A percentile compares a stretch with the other conserved stretches of the same genome.
These are phyloP conservation scores for Lasiurus cinereus DNA, from an alignment of 2,113 vertebrate genomes.

Conservation along the genomic window DNA sequence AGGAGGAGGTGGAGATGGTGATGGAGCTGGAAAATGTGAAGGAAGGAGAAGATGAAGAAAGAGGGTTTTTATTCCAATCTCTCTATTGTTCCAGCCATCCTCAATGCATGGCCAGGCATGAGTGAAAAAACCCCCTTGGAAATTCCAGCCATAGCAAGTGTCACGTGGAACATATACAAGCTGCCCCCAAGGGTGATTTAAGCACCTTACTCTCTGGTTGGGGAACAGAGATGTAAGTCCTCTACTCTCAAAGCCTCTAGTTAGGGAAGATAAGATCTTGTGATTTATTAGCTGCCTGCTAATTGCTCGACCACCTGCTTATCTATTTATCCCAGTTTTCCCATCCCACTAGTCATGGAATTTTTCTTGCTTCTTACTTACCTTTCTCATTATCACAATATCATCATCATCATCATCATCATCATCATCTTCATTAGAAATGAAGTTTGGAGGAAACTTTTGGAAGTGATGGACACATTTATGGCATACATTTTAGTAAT, in stretches of 20 bases:
- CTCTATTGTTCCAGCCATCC: not conserved
- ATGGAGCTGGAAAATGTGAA: too few relatives aligned
- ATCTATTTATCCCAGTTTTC: not conserved
- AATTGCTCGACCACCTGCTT: not conserved
- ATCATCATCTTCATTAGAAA: not conserved
- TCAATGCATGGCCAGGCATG: not conserved
- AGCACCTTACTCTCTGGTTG: not conserved
- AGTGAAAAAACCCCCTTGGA: not conserved
- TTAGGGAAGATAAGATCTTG: not conserved
- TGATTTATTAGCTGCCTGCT: not conserved
- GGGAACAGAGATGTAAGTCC: not conserved
- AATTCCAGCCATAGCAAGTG: not conserved
- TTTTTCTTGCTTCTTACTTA: not conserved
- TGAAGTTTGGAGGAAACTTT: not conserved
- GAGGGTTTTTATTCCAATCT: not conserved
- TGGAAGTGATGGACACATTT: not conserved
- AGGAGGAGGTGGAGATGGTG: not conserved
- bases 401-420: not conserved
- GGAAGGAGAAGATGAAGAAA: too few relatives aligned
- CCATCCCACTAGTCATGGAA: not conserved
- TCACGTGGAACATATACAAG: not conserved
- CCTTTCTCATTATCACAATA: not conserved
- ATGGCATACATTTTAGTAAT: not conserved
- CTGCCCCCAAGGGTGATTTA: not conserved
- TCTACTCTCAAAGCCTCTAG: not conserved